Percentiles rank a stretch among this genome's conserved stretches.
Conservation (phyloP, 2,888 invertebrate genomes). For the Loripinus fragilis region DNA sequence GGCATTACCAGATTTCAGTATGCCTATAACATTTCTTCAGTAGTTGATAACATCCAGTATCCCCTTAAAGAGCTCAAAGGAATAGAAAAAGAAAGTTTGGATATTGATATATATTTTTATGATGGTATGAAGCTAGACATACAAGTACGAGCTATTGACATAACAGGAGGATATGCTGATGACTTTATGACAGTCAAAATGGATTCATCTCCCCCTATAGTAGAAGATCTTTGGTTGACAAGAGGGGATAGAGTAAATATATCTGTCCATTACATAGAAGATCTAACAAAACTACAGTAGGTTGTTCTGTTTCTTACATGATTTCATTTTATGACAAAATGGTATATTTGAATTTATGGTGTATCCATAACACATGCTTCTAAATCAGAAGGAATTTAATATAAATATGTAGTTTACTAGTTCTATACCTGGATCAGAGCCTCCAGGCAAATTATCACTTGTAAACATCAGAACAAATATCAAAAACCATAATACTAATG, state of each 20-base stretch:
- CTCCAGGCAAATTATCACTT: no score
- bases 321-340: neutral
- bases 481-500: no score
- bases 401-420: no score
- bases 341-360: no score
- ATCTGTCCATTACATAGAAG: constrained; percentile 55
- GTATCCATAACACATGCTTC: no score
- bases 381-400: no score
- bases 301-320: neutral
- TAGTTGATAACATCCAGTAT: neutral
- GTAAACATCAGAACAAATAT: no score
- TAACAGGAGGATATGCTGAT: constrained; percentile 43
- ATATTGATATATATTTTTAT: constrained; percentile 21
- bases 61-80: constrained; percentile 30
- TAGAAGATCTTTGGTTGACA: constrained; percentile 61
- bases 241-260: constrained; percentile 58
- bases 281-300: constrained; percentile 59
- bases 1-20: neutral
- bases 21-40: neutral
- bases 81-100: neutral
- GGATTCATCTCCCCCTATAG: constrained; percentile 53
- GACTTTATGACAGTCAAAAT: constrained; percentile 50
- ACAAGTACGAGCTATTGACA: constrained; percentile 48
- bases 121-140: constrained; percentile 56
- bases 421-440: no score